A percentile compares a stretch with the other conserved stretches of the same genome.
Evolutionary conservation across 2,797 vertebrate species (phyloP).

Genomic region (Sebastes glaucus): DNA sequence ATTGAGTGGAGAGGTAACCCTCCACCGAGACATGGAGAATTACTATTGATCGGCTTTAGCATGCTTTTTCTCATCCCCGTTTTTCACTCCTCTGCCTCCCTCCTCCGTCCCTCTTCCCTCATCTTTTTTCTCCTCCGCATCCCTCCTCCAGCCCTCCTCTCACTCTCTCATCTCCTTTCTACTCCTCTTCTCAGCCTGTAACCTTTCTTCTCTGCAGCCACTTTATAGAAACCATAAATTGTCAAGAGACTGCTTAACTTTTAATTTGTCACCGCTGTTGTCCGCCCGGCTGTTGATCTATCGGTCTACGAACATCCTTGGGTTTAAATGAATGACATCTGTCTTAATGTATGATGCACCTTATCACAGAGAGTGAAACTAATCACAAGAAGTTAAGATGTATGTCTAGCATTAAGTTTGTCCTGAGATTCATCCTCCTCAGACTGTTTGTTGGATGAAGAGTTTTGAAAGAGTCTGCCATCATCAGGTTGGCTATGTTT

Average conservation of each 20-base stretch:
- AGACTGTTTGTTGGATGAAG: not conserved
- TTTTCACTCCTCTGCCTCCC: conserved; percentile 25
- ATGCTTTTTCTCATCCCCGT: conserved; percentile 19
- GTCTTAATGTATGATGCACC: not conserved
- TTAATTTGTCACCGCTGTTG: not conserved
- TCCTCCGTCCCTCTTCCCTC: not conserved
- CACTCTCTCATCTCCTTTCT: conserved; percentile 3
- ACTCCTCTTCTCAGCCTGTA: conserved; percentile 10
- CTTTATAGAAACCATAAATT: conserved; percentile 22
- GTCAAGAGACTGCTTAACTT: conserved; percentile 19
- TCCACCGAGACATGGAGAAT: conserved; percentile 46
- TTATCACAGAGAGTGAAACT: not conserved
- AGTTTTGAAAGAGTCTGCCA: not conserved
- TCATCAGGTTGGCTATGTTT: too few relatives aligned
- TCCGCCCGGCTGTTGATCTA: not conserved
- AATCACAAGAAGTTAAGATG: not conserved
- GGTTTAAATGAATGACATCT: not conserved
- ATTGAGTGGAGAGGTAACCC: conserved; percentile 16
- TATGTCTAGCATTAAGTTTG: not conserved
- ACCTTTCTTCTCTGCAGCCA: conserved; percentile 12
- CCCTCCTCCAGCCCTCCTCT: conserved; percentile 8
- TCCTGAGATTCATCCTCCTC: not conserved
- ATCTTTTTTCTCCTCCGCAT: not conserved
- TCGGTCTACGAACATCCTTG: not conserved
- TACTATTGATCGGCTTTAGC: conserved; percentile 63